Base-by-base conservation (phyloP, 2,888 invertebrate species). In the Pandemis cinnamomeana region DNA sequence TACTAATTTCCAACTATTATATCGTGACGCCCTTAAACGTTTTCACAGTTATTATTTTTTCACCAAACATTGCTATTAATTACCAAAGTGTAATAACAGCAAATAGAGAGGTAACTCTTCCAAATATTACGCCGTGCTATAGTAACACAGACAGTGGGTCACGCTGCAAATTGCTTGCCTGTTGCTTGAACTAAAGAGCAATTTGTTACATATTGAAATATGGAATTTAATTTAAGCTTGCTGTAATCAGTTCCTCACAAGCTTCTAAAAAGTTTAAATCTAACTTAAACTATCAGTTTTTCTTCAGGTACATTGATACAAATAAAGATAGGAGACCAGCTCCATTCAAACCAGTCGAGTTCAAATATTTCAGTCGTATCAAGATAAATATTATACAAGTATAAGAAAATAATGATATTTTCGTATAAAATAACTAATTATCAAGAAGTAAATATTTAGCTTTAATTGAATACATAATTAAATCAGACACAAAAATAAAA, bases 271-370 rank as follows among this genome's bases (percentile, higher is more conserved):
- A 55, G 13, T 41, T n/a, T 48, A 62, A 70, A 10, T 20, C 41
- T 61, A 51, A 62, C 63, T 68, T 58, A 71, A 68, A 53, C 63
- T 67, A 73, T 72, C 75, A 75, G 72, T 75, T 72, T 61, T 53
- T 20, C 10, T 44, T 75, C 75, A 75, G 75, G 75, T 75, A 75
- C 75, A 72, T 64, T 63, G 6, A 66, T 62, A 67, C 62, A 51
- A 60, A 46, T 15, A 51, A 64, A 36, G 15, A 20, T 20, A 7
- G 68, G 69, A 73, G 73, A 15, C 73, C 73, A 7, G 73, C 73
- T 73, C 58, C 58, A 20, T 68, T 58, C 36, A 67, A 68, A 58
- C 27, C 15, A 58, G 44, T 44, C 53, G 15, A 61, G 27, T 62
- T 67, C 53, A 72, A 60, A 70, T 53, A 63, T 51, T 53, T 68